Evolutionary conservation across 2,888 invertebrate genomes (phyloP).

Genomic region (Tuta absoluta): DNA sequence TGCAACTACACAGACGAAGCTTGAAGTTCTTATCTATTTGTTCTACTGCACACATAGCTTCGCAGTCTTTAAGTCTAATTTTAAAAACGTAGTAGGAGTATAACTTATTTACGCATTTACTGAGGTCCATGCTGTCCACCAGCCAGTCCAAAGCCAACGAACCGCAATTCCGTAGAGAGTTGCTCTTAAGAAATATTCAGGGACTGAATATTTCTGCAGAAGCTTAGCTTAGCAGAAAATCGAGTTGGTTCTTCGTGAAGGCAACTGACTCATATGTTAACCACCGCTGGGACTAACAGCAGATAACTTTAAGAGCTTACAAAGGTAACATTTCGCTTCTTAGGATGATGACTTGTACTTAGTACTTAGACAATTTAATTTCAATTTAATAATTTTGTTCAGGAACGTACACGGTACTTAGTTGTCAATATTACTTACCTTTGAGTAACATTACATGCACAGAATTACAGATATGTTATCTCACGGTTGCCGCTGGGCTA

Average conservation of each 20-base stretch:
- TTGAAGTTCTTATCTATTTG: no score
- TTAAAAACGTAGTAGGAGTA: not conserved
- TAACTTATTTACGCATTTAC: not conserved
- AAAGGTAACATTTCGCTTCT: conserved; percentile 2
- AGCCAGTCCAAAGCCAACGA: not conserved
- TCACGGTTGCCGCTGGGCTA: no score
- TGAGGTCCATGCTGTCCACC: not conserved
- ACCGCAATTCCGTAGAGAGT: not conserved
- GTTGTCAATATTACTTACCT: no score
- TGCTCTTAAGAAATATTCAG: conserved; percentile 4
- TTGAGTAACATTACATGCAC: no score
- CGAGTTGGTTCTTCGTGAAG: not conserved
- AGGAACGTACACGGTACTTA: no score
- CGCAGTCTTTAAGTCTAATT: not conserved
- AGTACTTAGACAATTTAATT: no score
- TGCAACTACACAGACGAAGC: no score
- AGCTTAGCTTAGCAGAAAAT: not conserved
- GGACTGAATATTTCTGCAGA: not conserved
- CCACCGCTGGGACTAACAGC: conserved; percentile 1
- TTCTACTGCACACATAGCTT: no score
- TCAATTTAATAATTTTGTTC: no score
- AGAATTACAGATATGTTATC: no score
- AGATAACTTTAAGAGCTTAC: not conserved
- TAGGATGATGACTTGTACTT: not conserved
- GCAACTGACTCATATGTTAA: conserved; percentile 6